Percentiles rank a stretch among this genome's conserved stretches.
phyloP scores from a whole-genome alignment of 2,113 vertebrate genomes.

The Onychostruthus taczanowskii region DNA sequence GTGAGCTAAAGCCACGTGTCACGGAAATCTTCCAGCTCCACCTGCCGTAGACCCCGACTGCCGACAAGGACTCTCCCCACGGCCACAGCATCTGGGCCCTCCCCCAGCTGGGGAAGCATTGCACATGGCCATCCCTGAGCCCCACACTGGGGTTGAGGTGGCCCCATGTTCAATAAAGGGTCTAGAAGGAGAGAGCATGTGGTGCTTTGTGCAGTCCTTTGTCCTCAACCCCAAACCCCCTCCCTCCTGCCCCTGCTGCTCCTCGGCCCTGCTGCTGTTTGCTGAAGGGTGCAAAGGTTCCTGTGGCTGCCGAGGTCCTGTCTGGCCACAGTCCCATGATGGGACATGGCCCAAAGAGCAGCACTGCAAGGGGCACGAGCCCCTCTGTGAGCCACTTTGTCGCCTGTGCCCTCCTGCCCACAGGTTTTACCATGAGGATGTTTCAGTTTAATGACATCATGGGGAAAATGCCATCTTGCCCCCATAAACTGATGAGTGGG shows the following conservation, averaged over 20 bases:
- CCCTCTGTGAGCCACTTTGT: accelerated
- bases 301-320: accelerated
- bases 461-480: background rate
- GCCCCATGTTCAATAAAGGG: background rate
- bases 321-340: background rate
- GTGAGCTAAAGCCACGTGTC: conserved; percentile 72
- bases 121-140: accelerated
- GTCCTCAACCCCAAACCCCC: background rate
- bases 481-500: background rate
- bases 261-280: background rate
- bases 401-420: accelerated
- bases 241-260: background rate
- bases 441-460: accelerated
- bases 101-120: background rate
- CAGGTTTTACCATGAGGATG: background rate
- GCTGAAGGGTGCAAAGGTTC: conserved; percentile 41
- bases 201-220: background rate
- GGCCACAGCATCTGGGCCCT: accelerated
- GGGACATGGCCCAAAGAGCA: background rate
- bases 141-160: background rate
- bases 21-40: conserved; percentile 78
- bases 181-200: background rate
- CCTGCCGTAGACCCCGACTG: conserved; percentile 59
- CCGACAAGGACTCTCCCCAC: accelerated
- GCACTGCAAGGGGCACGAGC: background rate